Evolutionary conservation across 2,113 vertebrate species (phyloP), one percentile per base, ranked within the genome.

Genomic region (Ahaetulla prasina): DNA sequence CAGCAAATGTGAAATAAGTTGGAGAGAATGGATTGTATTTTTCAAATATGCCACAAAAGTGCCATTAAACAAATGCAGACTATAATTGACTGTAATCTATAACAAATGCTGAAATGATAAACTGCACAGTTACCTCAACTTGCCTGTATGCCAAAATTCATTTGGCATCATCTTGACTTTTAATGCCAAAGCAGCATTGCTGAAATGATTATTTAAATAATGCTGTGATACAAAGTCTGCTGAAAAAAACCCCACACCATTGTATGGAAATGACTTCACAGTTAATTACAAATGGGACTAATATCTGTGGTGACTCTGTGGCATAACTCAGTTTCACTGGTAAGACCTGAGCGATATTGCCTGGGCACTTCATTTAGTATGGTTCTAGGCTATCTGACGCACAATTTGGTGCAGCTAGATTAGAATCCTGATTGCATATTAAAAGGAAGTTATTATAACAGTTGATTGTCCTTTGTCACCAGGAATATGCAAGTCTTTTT

Each of bases 121-220:
- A 92, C 85, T 90, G n/a, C 23, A 85, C 47, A 63, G 43, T 90
- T 63, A 49, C 88, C 54, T 90, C 54, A 86, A 90, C 54, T 43
- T 47, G 35, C 74, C 43, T 50, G 23, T 30, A 55, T 89, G 85
- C 88, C 88, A 88, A 90, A 88, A 43, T 35, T 90, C 50, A 43
- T 90, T 90, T 90, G 88, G 88, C 91, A 88, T 86, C 91, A 85
- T 90, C 35, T 92, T 92, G 80, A 43, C 30, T 90, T n/a, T 86
- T 90, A 86, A 90, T 39, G 45, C 88, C 80, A 92, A 90, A 35
- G 54, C 50, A 55, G 54, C 45, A 90, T 92, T 84, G 50, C n/a
- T 92, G 45, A 92, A 86, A 85, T 92, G 14, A 63, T 92, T 90
- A 49, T 92, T 90, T 92, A 45, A 60, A 85, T 90, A 60, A 50